These are phyloP conservation scores for Rotaria macrura DNA, from an alignment of 2,888 invertebrate genomes.

Conservation along the genomic window DNA sequence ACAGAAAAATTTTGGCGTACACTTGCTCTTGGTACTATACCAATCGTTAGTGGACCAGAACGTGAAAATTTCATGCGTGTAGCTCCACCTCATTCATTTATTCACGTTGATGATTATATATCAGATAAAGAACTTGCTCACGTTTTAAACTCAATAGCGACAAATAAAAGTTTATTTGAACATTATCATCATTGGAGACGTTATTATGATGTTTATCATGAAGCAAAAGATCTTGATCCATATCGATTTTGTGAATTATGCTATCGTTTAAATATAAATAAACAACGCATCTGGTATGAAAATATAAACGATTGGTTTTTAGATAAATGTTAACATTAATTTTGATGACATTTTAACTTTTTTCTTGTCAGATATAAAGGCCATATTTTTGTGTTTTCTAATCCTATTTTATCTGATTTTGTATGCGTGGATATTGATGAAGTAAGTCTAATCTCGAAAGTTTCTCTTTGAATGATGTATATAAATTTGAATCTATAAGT, in stretches of 20 bases:
- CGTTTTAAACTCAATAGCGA: not conserved
- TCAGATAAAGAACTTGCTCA: not conserved
- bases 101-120: constrained; percentile 23
- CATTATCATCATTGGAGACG: constrained; percentile 23
- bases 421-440: too few species aligned
- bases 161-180: not conserved
- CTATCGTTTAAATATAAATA: constrained; percentile 6
- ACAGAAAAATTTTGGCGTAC: constrained; percentile 32
- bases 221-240: not conserved
- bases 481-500: too few species aligned
- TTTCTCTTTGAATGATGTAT: too few species aligned
- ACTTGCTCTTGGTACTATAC: not conserved
- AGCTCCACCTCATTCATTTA: constrained; percentile 30
- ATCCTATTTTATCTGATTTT: not conserved
- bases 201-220: not conserved
- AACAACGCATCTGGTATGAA: not conserved
- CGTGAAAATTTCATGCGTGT: constrained; percentile 21
- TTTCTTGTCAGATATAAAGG: not conserved
- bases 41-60: constrained; percentile 27
- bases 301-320: constrained; percentile 20
- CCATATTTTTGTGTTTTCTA: not conserved
- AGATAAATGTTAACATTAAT: not conserved
- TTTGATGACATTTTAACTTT: not conserved
- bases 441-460: too few species aligned
- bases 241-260: constrained; percentile 17